Evolutionary conservation across 1,140 invertebrate species (phyloP).

Genomic region (Caenorhabditis tropicalis): DNA sequence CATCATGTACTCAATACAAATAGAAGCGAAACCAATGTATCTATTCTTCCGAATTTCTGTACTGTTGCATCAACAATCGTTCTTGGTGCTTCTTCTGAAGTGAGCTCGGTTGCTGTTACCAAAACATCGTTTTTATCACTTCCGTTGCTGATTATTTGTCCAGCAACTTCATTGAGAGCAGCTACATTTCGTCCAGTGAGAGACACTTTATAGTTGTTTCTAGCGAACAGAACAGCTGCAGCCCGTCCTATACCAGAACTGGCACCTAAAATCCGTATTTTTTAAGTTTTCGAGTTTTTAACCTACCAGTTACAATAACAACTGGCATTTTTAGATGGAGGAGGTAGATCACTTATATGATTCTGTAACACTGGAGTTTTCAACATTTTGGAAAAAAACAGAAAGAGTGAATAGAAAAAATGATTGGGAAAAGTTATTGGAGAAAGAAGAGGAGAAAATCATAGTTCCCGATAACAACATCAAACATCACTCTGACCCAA

Average conservation of each 20-base stretch:
- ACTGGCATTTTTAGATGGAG: not conserved
- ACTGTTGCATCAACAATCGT: slow-evolving; percentile 49
- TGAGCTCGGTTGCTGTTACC: slow-evolving; percentile 64
- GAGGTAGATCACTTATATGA: too few species aligned
- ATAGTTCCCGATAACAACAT: not conserved
- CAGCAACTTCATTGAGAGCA: slow-evolving; percentile 77
- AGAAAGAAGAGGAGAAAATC: too few species aligned
- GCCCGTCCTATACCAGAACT: slow-evolving; percentile 86
- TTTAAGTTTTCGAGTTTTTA: not conserved
- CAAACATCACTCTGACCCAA: not conserved
- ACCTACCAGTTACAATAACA: not conserved
- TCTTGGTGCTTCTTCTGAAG: slow-evolving; percentile 28
- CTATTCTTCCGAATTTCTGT: slow-evolving; percentile 49
- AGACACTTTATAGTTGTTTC: slow-evolving; percentile 79
- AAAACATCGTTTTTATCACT: slow-evolving; percentile 57
- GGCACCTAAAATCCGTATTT: slow-evolving; percentile 76
- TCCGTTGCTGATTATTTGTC: slow-evolving; percentile 76
- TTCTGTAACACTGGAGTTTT: too few species aligned
- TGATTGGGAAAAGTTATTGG: too few species aligned
- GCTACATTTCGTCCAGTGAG: slow-evolving; percentile 81
- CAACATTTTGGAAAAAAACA: too few species aligned
- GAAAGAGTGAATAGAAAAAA: too few species aligned
- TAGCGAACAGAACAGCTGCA: slow-evolving; percentile 80
- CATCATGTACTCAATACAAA: too few species aligned
- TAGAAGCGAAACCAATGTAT: slow-evolving; percentile 58